phyloP scores from a whole-genome alignment of 37 sponge, comb jelly and placozoan genomes.

The Petrosia ficiformis region DNA sequence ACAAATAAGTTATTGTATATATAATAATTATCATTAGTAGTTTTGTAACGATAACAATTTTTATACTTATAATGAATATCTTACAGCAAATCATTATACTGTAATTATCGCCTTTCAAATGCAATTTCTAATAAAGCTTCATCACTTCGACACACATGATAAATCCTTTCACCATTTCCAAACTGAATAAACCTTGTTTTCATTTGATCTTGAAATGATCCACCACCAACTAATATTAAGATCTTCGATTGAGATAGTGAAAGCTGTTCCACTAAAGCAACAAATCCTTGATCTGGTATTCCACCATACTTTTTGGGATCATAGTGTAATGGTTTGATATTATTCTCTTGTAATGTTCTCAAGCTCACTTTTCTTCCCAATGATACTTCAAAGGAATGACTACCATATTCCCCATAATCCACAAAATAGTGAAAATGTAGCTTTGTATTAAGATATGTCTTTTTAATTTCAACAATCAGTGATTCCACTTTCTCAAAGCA shows the following conservation, averaged over 20 bases:
- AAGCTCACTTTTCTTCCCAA: neutral
- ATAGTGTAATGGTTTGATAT: constrained; percentile 8
- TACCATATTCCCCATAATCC: constrained; percentile 40
- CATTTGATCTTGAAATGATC: constrained; percentile 36
- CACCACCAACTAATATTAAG: constrained; percentile 46
- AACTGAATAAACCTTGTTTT: neutral
- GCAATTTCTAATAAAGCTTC: neutral
- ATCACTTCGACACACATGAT: neutral
- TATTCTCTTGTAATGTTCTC: neutral
- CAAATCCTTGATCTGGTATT: constrained; percentile 34
- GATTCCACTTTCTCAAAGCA: constrained; percentile 1
- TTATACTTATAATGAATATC: no score
- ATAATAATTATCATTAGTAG: no score
- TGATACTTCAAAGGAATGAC: constrained; percentile 28
- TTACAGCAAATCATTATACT: no score
- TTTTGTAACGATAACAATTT: no score
- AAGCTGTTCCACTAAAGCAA: constrained; percentile 28
- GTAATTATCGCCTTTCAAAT: neutral
- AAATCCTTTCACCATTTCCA: neutral
- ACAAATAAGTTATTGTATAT: no score
- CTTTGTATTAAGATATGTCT: neutral
- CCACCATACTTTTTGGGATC: constrained; percentile 11
- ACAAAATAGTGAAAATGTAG: neutral
- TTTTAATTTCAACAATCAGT: neutral
- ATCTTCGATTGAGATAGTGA: constrained; percentile 5